Percentiles rank a stretch among this genome's conserved stretches.
phyloP scores from a whole-genome alignment of 2,113 vertebrate genomes.

The Glaucomys volans region DNA sequence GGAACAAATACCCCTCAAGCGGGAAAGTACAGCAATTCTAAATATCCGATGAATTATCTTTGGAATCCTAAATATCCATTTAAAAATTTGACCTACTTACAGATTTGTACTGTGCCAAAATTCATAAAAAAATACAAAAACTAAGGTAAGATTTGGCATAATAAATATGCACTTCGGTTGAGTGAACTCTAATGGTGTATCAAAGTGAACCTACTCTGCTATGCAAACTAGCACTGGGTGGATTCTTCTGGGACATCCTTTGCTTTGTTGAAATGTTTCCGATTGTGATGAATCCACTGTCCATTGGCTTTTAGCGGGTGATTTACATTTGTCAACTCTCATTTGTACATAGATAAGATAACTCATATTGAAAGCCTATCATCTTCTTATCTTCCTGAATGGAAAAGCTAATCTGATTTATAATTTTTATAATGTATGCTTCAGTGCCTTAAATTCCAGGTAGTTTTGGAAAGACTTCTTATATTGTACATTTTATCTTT shows the following conservation, averaged over 20 bases:
- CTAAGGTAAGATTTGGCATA: neutral
- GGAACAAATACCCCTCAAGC: neutral
- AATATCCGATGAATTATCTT: constrained; percentile 14
- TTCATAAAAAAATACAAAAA: neutral
- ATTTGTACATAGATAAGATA: constrained; percentile 44
- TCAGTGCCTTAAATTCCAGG: constrained; percentile 1
- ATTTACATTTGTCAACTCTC: constrained; percentile 57
- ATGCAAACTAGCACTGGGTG: neutral
- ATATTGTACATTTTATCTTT: neutral
- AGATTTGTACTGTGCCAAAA: constrained; percentile 6
- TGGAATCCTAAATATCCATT: neutral
- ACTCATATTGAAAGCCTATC: constrained; percentile 53
- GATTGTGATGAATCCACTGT: neutral
- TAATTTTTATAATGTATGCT: neutral
- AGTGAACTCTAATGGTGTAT: neutral
- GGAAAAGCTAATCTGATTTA: constrained; percentile 53
- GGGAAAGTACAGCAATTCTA: constrained; percentile 13
- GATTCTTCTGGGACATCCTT: neutral
- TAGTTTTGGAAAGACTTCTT: constrained; percentile 4
- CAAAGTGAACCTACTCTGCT: neutral
- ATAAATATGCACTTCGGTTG: neutral
- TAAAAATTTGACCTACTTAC: neutral
- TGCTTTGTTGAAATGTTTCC: constrained; percentile 53
- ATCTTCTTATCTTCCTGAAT: constrained; percentile 37
- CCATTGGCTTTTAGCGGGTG: neutral